Conservation (phyloP, 1,140 invertebrate species). For the Frieseomelitta varia region DNA sequence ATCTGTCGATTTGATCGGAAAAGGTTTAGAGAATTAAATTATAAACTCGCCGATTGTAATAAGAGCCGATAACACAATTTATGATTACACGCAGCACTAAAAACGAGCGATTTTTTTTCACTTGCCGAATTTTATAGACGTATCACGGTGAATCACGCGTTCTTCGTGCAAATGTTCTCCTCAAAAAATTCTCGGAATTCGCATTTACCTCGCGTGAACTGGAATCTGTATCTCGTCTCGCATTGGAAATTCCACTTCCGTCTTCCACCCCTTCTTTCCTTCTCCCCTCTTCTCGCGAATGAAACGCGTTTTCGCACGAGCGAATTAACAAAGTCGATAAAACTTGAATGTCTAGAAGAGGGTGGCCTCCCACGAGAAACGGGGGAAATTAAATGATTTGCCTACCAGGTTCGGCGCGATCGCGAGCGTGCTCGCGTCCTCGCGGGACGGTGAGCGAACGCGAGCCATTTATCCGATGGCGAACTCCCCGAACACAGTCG, state of each 20-base stretch:
- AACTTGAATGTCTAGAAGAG: constrained; percentile 39
- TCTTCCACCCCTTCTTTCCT: background rate
- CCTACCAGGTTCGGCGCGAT: background rate
- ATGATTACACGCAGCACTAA: too few species aligned
- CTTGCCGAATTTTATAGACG: too few species aligned
- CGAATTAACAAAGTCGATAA: constrained; percentile 45
- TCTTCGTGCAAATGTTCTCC: too few species aligned
- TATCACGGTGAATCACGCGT: too few species aligned
- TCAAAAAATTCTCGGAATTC: too few species aligned
- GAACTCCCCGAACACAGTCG: background rate
- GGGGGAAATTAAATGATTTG: constrained; percentile 38
- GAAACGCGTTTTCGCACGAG: constrained; percentile 1
- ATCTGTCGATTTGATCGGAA: too few species aligned
- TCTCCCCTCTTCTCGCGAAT: background rate
- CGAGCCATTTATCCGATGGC: constrained; percentile 30
- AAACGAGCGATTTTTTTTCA: too few species aligned
- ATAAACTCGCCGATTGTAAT: too few species aligned
- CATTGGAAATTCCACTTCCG: background rate
- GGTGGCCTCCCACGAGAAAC: constrained; percentile 14
- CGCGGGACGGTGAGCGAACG: constrained; percentile 10
- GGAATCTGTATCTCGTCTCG: too few species aligned
- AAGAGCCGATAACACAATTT: too few species aligned
- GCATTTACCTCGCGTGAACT: too few species aligned
- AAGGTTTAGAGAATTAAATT: too few species aligned
- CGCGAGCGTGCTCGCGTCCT: background rate